A percentile compares a stretch with the other conserved stretches of the same genome.
These are phyloP conservation scores for Pogonocichla stellata DNA, from an alignment of 2,113 vertebrate genomes.

Conservation along the genomic window DNA sequence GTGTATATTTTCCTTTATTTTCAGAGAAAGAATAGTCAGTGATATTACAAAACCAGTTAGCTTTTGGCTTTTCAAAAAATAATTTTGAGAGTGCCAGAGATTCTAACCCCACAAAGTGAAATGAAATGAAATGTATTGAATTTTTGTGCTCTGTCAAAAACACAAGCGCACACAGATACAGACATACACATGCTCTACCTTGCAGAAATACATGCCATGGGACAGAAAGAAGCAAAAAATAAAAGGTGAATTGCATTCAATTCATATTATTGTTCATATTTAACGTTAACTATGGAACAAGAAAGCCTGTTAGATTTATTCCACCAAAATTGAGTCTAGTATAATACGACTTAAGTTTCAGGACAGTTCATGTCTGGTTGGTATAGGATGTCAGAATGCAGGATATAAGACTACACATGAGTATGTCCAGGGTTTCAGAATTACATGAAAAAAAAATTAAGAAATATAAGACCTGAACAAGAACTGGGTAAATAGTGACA, in stretches of 20 bases:
- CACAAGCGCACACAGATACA: neutral
- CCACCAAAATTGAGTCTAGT: neutral
- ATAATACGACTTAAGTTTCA: neutral
- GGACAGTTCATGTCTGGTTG: neutral
- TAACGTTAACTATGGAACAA: neutral
- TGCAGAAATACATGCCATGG: neutral
- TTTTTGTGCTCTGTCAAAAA: neutral
- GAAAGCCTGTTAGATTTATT: neutral
- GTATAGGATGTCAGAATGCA: neutral
- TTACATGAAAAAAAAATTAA: neutral
- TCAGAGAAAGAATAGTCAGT: neutral
- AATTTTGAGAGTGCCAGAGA: neutral
- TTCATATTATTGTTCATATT: neutral
- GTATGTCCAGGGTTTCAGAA: neutral
- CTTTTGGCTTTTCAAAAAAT: slow-evolving; percentile 45
- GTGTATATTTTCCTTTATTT: slow-evolving; percentile 30
- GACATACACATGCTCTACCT: fast-evolving
- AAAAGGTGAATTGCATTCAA: neutral
- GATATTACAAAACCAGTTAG: slow-evolving; percentile 7
- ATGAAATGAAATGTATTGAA: neutral
- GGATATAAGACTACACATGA: neutral
- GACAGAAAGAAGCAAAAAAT: neutral
- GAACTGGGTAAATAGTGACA: neutral
- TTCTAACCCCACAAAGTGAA: neutral
- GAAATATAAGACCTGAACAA: neutral